These are phyloP conservation scores for Tachysurus fulvidraco DNA, from an alignment of 2,113 vertebrate genomes.

Conservation along the genomic window DNA sequence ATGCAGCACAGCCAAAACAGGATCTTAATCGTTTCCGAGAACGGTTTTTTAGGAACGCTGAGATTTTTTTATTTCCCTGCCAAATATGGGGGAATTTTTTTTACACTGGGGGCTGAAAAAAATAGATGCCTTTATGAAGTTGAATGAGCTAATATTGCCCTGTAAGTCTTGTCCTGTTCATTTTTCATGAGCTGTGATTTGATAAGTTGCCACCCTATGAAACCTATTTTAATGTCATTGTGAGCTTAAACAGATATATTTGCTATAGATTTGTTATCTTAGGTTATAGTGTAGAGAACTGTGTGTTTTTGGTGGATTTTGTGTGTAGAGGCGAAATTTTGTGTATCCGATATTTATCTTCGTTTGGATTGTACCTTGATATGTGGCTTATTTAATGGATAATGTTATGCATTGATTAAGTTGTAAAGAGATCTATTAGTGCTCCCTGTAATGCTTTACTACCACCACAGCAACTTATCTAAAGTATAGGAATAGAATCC, in stretches of 20 bases:
- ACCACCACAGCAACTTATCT: neutral
- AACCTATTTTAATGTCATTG: neutral
- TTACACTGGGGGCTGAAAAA: neutral
- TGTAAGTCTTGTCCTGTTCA: too few species aligned
- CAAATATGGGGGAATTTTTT: neutral
- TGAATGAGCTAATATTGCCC: neutral
- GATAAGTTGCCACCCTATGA: neutral
- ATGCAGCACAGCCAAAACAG: neutral
- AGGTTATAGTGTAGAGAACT: neutral
- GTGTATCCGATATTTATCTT: neutral
- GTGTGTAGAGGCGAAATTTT: neutral
- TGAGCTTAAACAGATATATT: neutral
- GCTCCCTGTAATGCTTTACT: neutral
- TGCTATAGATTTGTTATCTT: neutral
- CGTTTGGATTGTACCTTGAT: neutral
- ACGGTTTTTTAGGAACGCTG: neutral
- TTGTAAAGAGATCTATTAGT: neutral
- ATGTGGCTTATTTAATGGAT: neutral
- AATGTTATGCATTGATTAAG: neutral
- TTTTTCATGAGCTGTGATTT: neutral
- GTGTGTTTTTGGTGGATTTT: neutral
- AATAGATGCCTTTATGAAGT: neutral
- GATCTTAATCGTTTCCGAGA: constrained; percentile 5
- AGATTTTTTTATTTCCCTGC: neutral
- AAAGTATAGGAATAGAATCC: neutral